phyloP scores from a whole-genome alignment of 2,113 vertebrate genomes.

The Eurystomus gularis region DNA sequence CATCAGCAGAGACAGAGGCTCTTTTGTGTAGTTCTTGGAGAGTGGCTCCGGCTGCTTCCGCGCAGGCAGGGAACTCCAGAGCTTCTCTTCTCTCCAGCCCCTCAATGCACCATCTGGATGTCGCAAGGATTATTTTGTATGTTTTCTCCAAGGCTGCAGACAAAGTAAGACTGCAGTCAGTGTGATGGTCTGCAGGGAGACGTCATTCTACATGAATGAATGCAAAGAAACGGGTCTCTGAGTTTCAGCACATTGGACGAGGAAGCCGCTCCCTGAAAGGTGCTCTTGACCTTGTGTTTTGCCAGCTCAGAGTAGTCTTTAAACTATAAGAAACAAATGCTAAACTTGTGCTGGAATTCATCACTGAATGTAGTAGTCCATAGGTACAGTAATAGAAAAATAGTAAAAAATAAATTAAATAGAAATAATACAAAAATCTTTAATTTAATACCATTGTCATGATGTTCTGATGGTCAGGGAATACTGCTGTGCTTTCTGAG shows the following conservation, averaged over 20 bases:
- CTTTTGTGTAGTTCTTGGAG: constrained; percentile 58
- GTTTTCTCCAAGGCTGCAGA: constrained; percentile 24
- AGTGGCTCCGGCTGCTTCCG: constrained; percentile 44
- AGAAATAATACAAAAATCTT: not conserved
- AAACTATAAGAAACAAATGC: not conserved
- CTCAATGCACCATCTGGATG: constrained; percentile 36
- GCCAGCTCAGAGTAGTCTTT: not conserved
- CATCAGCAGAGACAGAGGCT: constrained; percentile 63
- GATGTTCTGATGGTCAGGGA: not conserved
- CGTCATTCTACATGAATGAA: not conserved
- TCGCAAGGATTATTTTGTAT: not conserved
- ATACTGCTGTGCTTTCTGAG: not conserved
- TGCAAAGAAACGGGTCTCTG: not conserved
- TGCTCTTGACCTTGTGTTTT: not conserved
- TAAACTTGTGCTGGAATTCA: not conserved
- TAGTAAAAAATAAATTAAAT: not conserved
- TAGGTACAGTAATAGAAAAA: not conserved
- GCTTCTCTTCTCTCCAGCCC: constrained; percentile 50
- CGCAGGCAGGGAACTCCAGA: not conserved
- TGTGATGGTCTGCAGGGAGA: not conserved
- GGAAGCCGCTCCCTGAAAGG: not conserved
- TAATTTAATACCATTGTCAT: not conserved
- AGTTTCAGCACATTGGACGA: rapidly evolving
- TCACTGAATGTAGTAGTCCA: not conserved
- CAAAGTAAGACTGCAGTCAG: constrained; percentile 5